phyloP scores from a whole-genome alignment of 2,888 invertebrate genomes.

The Germaria angustata region DNA sequence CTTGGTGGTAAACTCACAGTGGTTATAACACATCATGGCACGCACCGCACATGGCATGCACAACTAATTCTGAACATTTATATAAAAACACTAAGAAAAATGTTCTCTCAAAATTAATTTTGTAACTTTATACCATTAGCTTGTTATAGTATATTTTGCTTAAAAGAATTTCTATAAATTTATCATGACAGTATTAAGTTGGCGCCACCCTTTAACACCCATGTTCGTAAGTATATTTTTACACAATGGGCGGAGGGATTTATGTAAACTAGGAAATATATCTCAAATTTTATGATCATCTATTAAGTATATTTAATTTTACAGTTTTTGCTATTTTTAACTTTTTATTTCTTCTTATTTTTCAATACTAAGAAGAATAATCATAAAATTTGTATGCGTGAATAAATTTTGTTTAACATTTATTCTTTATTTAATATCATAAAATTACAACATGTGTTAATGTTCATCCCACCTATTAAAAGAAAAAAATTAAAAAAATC shows the following conservation, averaged over 20 bases:
- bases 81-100: no score
- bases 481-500: no score
- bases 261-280: conserved; percentile 59
- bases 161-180: no score
- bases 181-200: no score
- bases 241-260: background rate
- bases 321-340: no score
- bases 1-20: background rate
- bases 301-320: background rate
- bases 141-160: no score
- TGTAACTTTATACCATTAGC: no score
- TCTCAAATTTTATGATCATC: conserved; percentile 51
- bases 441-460: no score
- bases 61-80: background rate
- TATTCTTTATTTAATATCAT: background rate
- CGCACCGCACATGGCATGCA: conserved; percentile 13
- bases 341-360: no score
- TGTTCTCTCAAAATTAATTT: no score
- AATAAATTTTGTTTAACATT: conserved; percentile 19
- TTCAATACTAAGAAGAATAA: background rate
- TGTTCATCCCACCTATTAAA: no score
- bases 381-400: conserved; percentile 27
- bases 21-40: conserved; percentile 3
- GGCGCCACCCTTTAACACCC: background rate
- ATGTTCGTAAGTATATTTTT: no score